These are phyloP conservation scores for Galeruca laticollis DNA, from an alignment of 2,888 invertebrate genomes.

Conservation along the genomic window DNA sequence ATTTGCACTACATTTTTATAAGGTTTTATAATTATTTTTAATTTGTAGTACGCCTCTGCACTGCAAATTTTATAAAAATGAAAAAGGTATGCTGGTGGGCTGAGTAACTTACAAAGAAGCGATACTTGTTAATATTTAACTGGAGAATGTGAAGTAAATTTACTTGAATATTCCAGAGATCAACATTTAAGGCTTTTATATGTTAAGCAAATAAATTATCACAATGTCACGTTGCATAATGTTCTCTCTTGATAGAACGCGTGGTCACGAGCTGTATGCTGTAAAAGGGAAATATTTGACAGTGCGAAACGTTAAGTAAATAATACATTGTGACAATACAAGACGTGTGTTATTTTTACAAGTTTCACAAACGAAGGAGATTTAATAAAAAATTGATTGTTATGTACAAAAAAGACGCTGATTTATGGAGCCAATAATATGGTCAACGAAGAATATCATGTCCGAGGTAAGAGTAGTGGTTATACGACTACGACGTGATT, in stretches of 20 bases:
- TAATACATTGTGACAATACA: background rate
- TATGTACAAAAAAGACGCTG: background rate
- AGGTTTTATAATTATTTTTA: background rate
- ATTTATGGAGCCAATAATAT: constrained; percentile 4
- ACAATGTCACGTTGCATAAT: constrained; percentile 6
- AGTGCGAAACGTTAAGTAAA: background rate
- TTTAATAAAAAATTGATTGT: background rate
- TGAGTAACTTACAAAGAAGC: constrained; percentile 4
- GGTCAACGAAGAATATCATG: background rate
- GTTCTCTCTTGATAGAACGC: constrained; percentile 4
- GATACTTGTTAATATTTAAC: background rate
- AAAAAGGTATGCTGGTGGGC: background rate
- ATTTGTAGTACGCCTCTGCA: background rate
- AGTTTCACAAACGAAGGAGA: background rate
- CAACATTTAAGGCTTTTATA: constrained; percentile 2
- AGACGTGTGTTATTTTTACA: background rate
- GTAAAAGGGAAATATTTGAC: constrained; percentile 9
- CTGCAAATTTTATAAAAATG: background rate
- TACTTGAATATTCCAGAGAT: background rate
- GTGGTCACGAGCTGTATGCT: background rate
- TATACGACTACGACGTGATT: too few relatives aligned
- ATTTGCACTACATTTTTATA: background rate
- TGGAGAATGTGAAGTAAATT: background rate
- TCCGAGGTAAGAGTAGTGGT: too few relatives aligned
- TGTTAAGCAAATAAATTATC: background rate